These are phyloP conservation scores for Brachionichthys hirsutus DNA, from an alignment of 2,113 vertebrate genomes.

Conservation along the genomic window DNA sequence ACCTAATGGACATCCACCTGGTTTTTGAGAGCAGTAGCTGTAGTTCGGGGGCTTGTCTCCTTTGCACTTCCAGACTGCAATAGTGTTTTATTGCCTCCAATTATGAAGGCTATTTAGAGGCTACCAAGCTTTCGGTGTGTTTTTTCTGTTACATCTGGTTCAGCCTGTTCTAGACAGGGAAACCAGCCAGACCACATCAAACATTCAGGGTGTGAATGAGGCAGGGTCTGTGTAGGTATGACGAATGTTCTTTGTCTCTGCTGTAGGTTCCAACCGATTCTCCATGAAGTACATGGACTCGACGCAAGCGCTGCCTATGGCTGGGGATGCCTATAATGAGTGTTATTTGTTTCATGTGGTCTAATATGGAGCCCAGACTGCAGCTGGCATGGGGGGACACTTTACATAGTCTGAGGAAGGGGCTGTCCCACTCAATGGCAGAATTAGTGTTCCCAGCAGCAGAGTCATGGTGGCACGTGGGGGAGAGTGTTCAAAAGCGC, in stretches of 20 bases:
- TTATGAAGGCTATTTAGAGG: conserved; percentile 76
- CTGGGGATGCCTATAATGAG: conserved; percentile 59
- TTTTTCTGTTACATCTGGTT: conserved; percentile 71
- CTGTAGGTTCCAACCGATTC: conserved; percentile 18
- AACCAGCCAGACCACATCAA: conserved; percentile 67
- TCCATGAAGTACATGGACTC: neutral
- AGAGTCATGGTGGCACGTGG: conserved; percentile 53
- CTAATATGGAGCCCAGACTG: conserved; percentile 66
- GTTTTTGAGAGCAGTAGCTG: conserved; percentile 68
- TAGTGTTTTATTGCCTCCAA: conserved; percentile 77
- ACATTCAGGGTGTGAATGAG: conserved; percentile 47
- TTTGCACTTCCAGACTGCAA: conserved; percentile 71
- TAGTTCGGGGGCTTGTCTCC: conserved; percentile 56
- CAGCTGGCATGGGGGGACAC: conserved; percentile 65
- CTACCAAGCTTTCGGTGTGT: conserved; percentile 68
- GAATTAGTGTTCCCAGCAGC: conserved; percentile 66
- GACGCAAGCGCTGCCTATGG: conserved; percentile 12
- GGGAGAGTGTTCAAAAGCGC: conserved; percentile 36
- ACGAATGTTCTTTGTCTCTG: conserved; percentile 21
- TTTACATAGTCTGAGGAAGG: conserved; percentile 61
- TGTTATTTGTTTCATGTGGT: conserved; percentile 80
- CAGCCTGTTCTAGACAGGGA: conserved; percentile 41
- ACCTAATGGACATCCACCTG: conserved; percentile 75
- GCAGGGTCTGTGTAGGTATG: conserved; percentile 47
- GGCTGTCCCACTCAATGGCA: conserved; percentile 42